These are phyloP conservation scores for Vicugna pacos DNA, from an alignment of 2,113 vertebrate genomes.

Conservation along the genomic window DNA sequence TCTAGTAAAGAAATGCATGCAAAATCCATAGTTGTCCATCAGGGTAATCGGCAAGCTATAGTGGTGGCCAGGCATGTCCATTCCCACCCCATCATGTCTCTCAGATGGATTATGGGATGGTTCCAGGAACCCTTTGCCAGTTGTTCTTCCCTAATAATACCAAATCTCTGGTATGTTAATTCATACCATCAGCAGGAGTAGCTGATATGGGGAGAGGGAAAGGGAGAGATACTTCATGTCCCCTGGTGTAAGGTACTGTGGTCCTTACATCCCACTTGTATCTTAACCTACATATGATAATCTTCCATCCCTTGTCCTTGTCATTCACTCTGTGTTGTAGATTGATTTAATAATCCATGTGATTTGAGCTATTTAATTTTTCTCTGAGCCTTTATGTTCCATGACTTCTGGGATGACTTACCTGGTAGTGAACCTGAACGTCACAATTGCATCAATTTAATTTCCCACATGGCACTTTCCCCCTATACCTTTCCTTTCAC, in stretches of 20 bases:
- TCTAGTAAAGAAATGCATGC: not conserved
- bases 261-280: not conserved
- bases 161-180: not conserved
- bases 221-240: not conserved
- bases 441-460: not conserved
- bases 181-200: not conserved
- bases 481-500: not conserved
- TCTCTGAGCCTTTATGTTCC: not conserved
- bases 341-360: not conserved
- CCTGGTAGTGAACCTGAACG: not conserved
- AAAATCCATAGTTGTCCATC: not conserved
- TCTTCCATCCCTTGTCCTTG: not conserved
- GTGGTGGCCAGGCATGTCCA: not conserved
- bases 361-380: not conserved
- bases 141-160: not conserved
- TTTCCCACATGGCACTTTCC: not conserved
- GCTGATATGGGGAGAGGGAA: not conserved
- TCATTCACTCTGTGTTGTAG: not conserved
- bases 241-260: not conserved
- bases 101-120: not conserved
- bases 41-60: not conserved
- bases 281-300: not conserved
- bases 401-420: not conserved
- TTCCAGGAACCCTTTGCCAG: not conserved
- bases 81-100: not conserved